These are phyloP conservation scores for Leuciscus idus DNA, from an alignment of 2,113 vertebrate genomes.

Conservation along the genomic window DNA sequence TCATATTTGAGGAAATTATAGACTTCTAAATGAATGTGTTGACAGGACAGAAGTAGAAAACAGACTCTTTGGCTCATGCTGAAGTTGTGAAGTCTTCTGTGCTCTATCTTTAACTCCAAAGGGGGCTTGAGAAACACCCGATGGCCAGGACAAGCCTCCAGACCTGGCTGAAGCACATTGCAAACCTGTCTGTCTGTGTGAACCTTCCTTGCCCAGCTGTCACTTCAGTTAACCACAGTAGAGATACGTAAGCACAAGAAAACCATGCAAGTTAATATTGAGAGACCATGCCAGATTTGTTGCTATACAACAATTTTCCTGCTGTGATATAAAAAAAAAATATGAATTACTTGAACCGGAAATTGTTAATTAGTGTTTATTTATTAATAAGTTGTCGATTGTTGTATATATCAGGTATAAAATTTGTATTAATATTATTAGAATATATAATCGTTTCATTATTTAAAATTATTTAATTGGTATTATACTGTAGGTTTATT, in stretches of 20 bases:
- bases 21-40: not conserved
- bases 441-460: too few relatives aligned
- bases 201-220: constrained; percentile 1
- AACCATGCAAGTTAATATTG: not conserved
- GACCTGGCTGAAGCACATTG: constrained; percentile 27
- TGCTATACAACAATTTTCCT: not conserved
- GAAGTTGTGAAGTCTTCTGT: constrained; percentile 41
- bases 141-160: constrained; percentile 22
- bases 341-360: not conserved
- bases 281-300: not conserved
- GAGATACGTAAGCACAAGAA: not conserved
- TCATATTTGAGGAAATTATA: not conserved
- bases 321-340: not conserved
- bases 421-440: too few relatives aligned
- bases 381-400: not conserved
- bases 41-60: constrained; percentile 2
- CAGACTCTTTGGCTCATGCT: constrained; percentile 28
- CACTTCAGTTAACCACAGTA: constrained; percentile 9
- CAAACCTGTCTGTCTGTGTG: not conserved
- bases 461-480: too few relatives aligned
- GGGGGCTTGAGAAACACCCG: constrained; percentile 39
- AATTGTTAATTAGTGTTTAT: constrained; percentile 4
- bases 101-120: constrained; percentile 49
- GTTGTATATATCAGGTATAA: not conserved
- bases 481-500: too few relatives aligned